Evolutionary conservation across 2,113 vertebrate species (phyloP).

Genomic region (Anguilla rostrata): DNA sequence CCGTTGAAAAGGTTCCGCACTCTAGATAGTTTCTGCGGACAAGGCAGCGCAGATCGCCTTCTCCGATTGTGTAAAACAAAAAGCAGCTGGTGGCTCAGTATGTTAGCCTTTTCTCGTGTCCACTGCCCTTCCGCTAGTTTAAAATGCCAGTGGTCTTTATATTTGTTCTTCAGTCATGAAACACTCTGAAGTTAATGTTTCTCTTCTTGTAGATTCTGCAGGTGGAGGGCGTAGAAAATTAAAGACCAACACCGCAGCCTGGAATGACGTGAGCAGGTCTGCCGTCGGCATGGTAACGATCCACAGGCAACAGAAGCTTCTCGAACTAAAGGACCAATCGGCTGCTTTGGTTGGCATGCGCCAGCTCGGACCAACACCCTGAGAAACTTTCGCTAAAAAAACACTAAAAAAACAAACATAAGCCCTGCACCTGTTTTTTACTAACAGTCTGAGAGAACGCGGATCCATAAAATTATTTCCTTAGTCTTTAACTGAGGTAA

Average conservation of each 20-base stretch:
- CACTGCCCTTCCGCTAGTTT: not conserved
- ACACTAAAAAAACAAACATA: not conserved
- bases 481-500: not conserved
- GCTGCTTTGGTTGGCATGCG: not conserved
- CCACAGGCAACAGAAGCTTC: not conserved
- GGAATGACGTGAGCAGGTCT: not conserved
- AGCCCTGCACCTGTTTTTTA: not conserved
- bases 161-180: not conserved
- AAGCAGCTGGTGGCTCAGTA: not conserved
- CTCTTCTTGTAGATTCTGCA: not conserved
- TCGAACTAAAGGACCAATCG: not conserved
- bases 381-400: not conserved
- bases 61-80: not conserved
- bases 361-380: not conserved
- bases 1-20: not conserved
- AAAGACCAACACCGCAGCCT: not conserved
- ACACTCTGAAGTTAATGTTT: not conserved
- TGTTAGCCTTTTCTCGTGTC: not conserved
- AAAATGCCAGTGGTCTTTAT: not conserved
- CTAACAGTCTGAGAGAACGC: not conserved
- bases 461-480: not conserved
- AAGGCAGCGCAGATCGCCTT: not conserved
- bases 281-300: not conserved
- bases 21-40: not conserved
- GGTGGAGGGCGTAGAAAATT: not conserved